These are phyloP conservation scores for Virgularia gustaviana DNA, from an alignment of 92 coral and sea anemone genomes.

Conservation along the genomic window DNA sequence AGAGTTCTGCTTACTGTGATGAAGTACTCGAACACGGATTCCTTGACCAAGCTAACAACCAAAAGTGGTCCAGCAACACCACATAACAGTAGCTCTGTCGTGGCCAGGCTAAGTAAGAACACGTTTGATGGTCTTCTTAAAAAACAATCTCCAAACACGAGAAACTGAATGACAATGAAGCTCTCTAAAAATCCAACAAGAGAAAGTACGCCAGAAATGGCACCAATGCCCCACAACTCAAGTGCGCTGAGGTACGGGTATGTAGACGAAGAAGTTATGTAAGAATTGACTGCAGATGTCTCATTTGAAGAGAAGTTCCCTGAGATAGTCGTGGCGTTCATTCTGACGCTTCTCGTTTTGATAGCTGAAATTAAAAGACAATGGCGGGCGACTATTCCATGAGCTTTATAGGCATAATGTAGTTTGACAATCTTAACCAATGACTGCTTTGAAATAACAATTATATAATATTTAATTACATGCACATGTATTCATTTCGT, in stretches of 20 bases:
- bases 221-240: not conserved
- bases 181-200: not conserved
- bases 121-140: not conserved
- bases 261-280: not conserved
- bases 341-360: too few species aligned
- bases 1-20: not conserved
- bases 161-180: not conserved
- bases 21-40: not conserved
- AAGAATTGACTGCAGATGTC: not conserved
- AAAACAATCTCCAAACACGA: not conserved
- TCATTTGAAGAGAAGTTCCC: not conserved
- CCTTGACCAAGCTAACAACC: not conserved
- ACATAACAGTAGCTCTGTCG: not conserved
- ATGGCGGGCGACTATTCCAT: too few species aligned
- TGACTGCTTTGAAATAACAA: too few species aligned
- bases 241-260: not conserved
- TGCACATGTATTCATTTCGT: too few species aligned
- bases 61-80: not conserved
- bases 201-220: not conserved
- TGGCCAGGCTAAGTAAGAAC: not conserved
- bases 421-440: too few species aligned
- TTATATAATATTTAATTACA: too few species aligned
- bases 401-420: too few species aligned
- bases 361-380: too few species aligned
- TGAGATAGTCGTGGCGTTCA: not conserved